phyloP scores from a whole-genome alignment of 2,797 vertebrate species.

The Novumbra hubbsi region DNA sequence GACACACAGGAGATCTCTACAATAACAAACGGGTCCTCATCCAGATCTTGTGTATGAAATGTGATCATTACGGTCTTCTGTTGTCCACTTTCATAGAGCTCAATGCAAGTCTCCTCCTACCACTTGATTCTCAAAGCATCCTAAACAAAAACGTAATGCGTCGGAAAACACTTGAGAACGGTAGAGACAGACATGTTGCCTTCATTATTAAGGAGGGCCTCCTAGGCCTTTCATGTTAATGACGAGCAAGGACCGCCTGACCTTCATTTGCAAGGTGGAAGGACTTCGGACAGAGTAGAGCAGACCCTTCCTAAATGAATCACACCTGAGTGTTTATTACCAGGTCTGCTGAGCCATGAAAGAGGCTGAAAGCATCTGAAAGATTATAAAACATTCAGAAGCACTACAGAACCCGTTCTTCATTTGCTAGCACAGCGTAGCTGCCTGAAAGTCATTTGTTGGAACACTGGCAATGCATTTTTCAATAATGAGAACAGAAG shows the following conservation, averaged over 20 bases:
- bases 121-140: background rate
- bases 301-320: slow-evolving; percentile 50
- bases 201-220: background rate
- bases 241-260: slow-evolving; percentile 14
- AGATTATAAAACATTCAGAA: no score
- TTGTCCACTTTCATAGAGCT: background rate
- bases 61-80: background rate
- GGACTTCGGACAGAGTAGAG: slow-evolving; percentile 18
- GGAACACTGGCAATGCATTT: background rate
- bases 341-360: slow-evolving; percentile 40
- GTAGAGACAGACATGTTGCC: slow-evolving; percentile 17
- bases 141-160: slow-evolving; percentile 2
- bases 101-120: background rate
- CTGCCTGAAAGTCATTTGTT: background rate
- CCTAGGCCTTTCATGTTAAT: slow-evolving; percentile 18
- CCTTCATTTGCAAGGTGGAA: slow-evolving; percentile 34
- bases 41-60: background rate
- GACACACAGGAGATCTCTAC: background rate
- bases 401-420: background rate
- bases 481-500: background rate
- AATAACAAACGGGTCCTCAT: background rate
- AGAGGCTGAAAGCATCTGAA: slow-evolving; percentile 14
- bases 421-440: background rate
- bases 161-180: background rate
- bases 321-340: slow-evolving; percentile 67